A percentile compares a stretch with the other conserved stretches of the same genome.
Conservation (phyloP, 1,140 invertebrate genomes). For the Laupala kohalensis region DNA sequence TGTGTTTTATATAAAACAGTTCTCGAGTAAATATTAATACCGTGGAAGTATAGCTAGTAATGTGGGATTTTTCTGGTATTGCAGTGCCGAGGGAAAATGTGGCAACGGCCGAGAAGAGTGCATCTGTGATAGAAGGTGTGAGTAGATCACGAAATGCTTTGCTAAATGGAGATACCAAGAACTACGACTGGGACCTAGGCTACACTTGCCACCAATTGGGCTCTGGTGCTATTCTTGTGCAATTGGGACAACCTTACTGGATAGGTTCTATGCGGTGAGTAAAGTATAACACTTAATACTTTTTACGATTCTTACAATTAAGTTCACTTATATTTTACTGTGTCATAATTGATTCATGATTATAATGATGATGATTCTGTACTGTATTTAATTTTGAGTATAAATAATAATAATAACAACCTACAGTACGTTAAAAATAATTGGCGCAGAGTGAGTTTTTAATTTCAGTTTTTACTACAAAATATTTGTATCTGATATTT, state of each 20-base stretch:
- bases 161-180: slow-evolving; percentile 83
- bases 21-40: too few relatives aligned
- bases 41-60: too few relatives aligned
- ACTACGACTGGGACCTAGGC: slow-evolving; percentile 97
- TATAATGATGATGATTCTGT: too few relatives aligned
- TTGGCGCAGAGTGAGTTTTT: too few relatives aligned
- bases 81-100: slow-evolving; percentile 79
- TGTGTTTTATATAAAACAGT: too few relatives aligned
- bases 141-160: slow-evolving; percentile 87
- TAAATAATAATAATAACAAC: too few relatives aligned
- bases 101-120: slow-evolving; percentile 75
- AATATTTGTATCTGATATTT: too few relatives aligned
- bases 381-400: too few relatives aligned
- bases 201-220: slow-evolving; percentile 98
- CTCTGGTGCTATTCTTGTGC: slow-evolving; percentile 84
- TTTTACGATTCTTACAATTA: not conserved
- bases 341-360: too few relatives aligned
- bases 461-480: too few relatives aligned
- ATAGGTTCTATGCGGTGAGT: slow-evolving; percentile 72
- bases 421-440: too few relatives aligned
- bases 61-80: too few relatives aligned
- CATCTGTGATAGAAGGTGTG: slow-evolving; percentile 87
- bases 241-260: slow-evolving; percentile 92
- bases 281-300: not conserved
- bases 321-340: not conserved